Evolutionary conservation across 2,888 invertebrate genomes (phyloP).

Genomic region (Athrips mouffetella): DNA sequence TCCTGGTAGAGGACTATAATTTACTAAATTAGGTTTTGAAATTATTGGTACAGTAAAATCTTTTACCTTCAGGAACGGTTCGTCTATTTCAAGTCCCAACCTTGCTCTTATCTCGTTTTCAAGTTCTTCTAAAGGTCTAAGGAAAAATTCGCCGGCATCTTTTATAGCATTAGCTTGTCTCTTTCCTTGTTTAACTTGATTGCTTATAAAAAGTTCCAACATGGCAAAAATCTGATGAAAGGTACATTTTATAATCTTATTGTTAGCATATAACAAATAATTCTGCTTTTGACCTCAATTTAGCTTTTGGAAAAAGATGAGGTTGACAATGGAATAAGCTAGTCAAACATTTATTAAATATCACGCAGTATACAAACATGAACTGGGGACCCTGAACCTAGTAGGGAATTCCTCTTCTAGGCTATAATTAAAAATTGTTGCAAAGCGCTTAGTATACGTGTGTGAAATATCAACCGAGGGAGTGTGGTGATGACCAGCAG

Average conservation of each 20-base stretch:
- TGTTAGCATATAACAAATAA: background rate
- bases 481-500: too few species aligned
- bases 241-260: background rate
- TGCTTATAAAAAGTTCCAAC: conserved; percentile 44
- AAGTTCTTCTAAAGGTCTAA: conserved; percentile 40
- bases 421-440: too few species aligned
- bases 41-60: too few species aligned
- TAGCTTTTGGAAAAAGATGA: too few species aligned
- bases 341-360: background rate
- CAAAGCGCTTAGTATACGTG: too few species aligned
- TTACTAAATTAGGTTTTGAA: too few species aligned
- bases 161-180: conserved; percentile 38
- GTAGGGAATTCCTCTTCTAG: too few species aligned
- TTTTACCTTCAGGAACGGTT: conserved; percentile 39
- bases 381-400: too few species aligned
- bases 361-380: too few species aligned
- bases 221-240: conserved; percentile 50
- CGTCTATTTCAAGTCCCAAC: conserved; percentile 32
- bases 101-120: conserved; percentile 43
- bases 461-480: too few species aligned
- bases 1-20: too few species aligned
- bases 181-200: conserved; percentile 36
- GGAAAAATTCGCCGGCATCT: conserved; percentile 46
- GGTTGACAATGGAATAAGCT: background rate
- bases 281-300: too few species aligned